Evolutionary conservation across 1,140 invertebrate genomes (phyloP).

Genomic region (Batillaria attramentaria): DNA sequence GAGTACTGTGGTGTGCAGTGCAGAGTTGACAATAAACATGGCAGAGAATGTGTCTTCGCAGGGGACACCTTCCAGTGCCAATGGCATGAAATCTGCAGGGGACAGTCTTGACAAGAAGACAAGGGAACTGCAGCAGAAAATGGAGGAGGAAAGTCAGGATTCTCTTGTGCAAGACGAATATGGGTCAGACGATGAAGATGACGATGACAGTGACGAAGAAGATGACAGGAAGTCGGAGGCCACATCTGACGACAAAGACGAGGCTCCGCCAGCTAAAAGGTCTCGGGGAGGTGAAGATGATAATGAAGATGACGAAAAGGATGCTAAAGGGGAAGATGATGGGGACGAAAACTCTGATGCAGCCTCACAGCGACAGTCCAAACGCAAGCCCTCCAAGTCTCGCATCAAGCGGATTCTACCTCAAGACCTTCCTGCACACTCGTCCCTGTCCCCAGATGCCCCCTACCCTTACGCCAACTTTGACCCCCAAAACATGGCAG

Average conservation of each 20-base stretch:
- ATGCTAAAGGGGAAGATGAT: conserved; percentile 1
- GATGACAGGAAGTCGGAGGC: conserved; percentile 22
- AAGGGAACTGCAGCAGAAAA: background rate
- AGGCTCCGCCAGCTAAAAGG: background rate
- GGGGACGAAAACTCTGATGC: conserved; percentile 17
- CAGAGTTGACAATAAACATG: no score
- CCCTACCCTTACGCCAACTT: background rate
- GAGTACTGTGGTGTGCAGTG: no score
- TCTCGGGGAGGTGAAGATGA: conserved; percentile 7
- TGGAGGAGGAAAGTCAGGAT: background rate
- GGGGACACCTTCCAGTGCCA: no score
- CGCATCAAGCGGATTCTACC: conserved; percentile 40
- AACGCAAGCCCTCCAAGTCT: conserved; percentile 43
- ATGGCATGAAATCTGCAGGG: no score
- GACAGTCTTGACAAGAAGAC: background rate
- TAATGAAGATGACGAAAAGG: conserved; percentile 22
- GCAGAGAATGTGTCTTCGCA: no score
- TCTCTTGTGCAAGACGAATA: background rate
- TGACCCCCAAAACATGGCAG: conserved; percentile 12
- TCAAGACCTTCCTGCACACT: conserved; percentile 1
- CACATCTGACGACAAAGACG: conserved; percentile 17
- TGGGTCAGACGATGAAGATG: conserved; percentile 6
- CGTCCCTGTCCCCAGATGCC: conserved; percentile 19
- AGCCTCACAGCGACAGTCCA: conserved; percentile 25
- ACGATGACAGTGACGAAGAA: background rate